Conservation (phyloP, 2,888 invertebrate species). For the Steinernema hermaphroditum region DNA sequence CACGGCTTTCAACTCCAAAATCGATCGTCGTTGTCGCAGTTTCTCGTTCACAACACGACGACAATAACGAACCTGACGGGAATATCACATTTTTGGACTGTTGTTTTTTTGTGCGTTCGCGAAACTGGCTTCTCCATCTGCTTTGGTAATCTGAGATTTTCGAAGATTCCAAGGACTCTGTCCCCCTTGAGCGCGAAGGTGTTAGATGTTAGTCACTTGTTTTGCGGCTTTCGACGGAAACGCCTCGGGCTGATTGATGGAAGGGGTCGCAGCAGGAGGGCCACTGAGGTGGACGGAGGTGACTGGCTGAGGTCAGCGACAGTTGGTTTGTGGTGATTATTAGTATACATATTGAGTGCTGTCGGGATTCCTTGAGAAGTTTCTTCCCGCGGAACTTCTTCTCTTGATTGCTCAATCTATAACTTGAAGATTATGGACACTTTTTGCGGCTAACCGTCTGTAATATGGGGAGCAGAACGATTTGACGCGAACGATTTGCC, state of each 20-base stretch:
- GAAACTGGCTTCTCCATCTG: too few species aligned
- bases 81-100: background rate
- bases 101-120: background rate
- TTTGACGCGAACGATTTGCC: too few species aligned
- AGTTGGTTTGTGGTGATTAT: slow-evolving; percentile 4
- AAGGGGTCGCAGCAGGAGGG: background rate
- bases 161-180: too few species aligned
- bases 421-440: too few species aligned
- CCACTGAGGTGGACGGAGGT: background rate
- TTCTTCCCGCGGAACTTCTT: too few species aligned
- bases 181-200: too few species aligned
- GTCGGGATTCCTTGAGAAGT: too few species aligned
- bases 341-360: background rate
- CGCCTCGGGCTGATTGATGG: background rate
- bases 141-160: background rate
- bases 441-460: too few species aligned
- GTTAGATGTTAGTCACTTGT: background rate
- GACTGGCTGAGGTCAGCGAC: background rate
- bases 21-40: slow-evolving; percentile 4
- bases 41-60: background rate
- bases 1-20: background rate
- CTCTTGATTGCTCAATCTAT: too few species aligned
- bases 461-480: too few species aligned
- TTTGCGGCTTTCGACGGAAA: background rate
- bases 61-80: background rate